Percentiles rank a stretch among this genome's conserved stretches.
Evolutionary conservation across 2,113 vertebrate species (phyloP).

Genomic region (Myxocyprinus asiaticus): DNA sequence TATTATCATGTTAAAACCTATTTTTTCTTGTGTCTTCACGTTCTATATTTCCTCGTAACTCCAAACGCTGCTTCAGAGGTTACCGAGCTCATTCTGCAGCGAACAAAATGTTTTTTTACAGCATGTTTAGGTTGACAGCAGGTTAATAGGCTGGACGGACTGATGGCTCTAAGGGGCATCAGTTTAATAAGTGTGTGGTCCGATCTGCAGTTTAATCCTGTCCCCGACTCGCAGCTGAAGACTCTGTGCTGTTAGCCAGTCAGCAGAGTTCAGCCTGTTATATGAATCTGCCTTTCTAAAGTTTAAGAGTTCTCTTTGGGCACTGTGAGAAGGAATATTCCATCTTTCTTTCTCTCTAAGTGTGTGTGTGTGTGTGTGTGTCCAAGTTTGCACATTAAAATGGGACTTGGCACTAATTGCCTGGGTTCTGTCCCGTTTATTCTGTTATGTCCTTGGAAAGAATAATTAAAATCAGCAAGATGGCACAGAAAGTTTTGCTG

Average conservation of each 20-base stretch:
- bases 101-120: neutral
- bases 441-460: constrained; percentile 50
- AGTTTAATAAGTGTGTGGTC: constrained; percentile 7
- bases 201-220: constrained; percentile 32
- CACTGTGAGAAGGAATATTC: neutral
- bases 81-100: neutral
- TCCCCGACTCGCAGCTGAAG: constrained; percentile 7
- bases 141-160: constrained; percentile 37
- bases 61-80: neutral
- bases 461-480: constrained; percentile 41
- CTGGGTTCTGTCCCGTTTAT: constrained; percentile 42
- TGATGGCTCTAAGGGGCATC: constrained; percentile 16
- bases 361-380: neutral
- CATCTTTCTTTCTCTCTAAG: neutral
- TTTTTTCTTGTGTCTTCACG: neutral
- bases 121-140: constrained; percentile 26
- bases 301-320: neutral
- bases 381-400: constrained; percentile 46
- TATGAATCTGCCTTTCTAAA: neutral
- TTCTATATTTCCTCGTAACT: neutral
- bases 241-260: constrained; percentile 3
- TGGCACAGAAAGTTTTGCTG: constrained; percentile 27
- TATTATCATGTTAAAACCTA: neutral
- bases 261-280: neutral
- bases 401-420: constrained; percentile 49